Evolutionary conservation across 2,888 invertebrate species (phyloP).

Genomic region (Lasius platythorax): DNA sequence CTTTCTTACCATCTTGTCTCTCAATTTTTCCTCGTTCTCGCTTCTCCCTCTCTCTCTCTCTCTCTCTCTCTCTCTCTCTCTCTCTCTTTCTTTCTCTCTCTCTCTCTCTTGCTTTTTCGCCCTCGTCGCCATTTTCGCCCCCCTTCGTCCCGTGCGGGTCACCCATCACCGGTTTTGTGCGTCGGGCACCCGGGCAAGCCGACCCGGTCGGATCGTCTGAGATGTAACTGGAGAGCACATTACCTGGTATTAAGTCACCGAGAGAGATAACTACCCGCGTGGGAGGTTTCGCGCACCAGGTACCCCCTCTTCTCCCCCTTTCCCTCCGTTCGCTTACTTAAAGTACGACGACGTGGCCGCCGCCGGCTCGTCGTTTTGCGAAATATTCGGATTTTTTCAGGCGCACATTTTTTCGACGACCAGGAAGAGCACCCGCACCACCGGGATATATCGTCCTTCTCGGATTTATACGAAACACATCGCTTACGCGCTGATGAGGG

Average conservation of each 20-base stretch:
- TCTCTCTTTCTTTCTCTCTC: not conserved
- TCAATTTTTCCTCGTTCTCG: conserved; percentile 51
- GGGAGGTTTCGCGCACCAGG: conserved; percentile 79
- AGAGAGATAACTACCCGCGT: conserved; percentile 84
- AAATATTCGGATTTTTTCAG: conserved; percentile 69
- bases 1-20: conserved; percentile 52
- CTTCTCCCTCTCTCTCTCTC: not conserved
- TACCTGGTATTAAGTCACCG: conserved; percentile 84
- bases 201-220: conserved; percentile 75
- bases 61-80: not conserved
- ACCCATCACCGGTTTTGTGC: conserved; percentile 57
- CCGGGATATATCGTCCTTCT: conserved; percentile 52
- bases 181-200: conserved; percentile 54
- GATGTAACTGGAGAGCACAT: conserved; percentile 83
- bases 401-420: conserved; percentile 59
- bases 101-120: not conserved
- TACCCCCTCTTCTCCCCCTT: conserved; percentile 34
- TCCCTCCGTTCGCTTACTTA: conserved; percentile 61
- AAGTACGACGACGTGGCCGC: conserved; percentile 68
- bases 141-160: conserved; percentile 48
- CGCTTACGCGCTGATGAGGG: conserved; percentile 67
- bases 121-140: conserved; percentile 12
- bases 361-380: conserved; percentile 67
- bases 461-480: conserved; percentile 71
- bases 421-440: conserved; percentile 5